Conservation (phyloP, 2,888 invertebrate genomes). For the Drosophila melanosoma region DNA sequence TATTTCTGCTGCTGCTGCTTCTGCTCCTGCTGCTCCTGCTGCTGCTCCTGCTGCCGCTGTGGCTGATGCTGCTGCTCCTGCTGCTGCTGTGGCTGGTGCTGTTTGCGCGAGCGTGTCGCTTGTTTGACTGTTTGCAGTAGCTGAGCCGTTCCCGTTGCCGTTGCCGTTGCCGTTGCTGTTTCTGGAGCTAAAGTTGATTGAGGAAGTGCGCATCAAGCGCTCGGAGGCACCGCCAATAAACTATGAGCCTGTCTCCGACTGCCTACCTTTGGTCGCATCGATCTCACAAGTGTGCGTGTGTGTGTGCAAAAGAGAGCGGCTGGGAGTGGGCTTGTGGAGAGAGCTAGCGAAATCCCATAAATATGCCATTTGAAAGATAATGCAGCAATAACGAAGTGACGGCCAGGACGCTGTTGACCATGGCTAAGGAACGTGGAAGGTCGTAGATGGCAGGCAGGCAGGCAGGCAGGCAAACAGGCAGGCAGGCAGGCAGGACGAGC, state of each 20-base stretch:
- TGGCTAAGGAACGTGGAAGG: conserved; percentile 7
- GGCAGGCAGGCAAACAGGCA: background rate
- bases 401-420: conserved; percentile 38
- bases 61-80: conserved; percentile 5
- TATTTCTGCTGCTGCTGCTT: conserved; percentile 13
- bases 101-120: conserved; percentile 52
- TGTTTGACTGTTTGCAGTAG: conserved; percentile 69
- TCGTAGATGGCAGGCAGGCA: background rate
- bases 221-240: conserved; percentile 77
- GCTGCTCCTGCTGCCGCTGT: conserved; percentile 6
- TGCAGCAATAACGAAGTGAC: conserved; percentile 76
- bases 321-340: background rate
- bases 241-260: conserved; percentile 53
- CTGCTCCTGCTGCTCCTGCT: conserved; percentile 9
- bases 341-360: conserved; percentile 74
- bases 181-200: conserved; percentile 69
- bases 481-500: background rate
- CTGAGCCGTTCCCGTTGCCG: conserved; percentile 38
- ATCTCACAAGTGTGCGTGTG: conserved; percentile 27
- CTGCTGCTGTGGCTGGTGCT: conserved; percentile 11
- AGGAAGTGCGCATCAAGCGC: conserved; percentile 78
- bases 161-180: background rate
- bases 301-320: background rate
- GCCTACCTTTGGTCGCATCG: conserved; percentile 37
- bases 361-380: conserved; percentile 82